Conservation (phyloP, 2,888 invertebrate genomes). For the Lepidocyrtoides sp. region DNA sequence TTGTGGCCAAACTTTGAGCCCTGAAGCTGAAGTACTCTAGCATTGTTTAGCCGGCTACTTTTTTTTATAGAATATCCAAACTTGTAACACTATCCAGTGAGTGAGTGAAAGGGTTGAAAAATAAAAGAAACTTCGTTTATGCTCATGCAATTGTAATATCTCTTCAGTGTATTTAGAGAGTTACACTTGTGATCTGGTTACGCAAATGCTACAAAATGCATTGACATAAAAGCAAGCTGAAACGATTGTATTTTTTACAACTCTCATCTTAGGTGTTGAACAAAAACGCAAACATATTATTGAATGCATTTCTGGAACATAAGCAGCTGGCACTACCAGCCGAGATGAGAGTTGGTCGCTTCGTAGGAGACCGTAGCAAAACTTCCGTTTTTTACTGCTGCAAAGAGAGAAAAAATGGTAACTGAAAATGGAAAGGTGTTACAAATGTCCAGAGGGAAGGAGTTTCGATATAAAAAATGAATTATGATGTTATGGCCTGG, state of each 20-base stretch:
- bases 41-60: too few relatives aligned
- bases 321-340: constrained; percentile 46
- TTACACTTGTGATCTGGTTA: constrained; percentile 7
- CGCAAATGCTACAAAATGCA: background rate
- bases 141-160: background rate
- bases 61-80: too few relatives aligned
- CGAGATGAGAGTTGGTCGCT: constrained; percentile 35
- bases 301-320: constrained; percentile 33
- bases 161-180: background rate
- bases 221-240: background rate
- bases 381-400: constrained; percentile 53
- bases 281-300: background rate
- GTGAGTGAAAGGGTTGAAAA: constrained; percentile 41
- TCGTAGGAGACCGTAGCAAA: constrained; percentile 38
- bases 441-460: constrained; percentile 14
- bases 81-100: too few relatives aligned
- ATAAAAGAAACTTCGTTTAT: background rate
- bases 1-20: too few relatives aligned
- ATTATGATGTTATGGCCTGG: constrained; percentile 59
- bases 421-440: constrained; percentile 63
- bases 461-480: constrained; percentile 71
- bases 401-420: constrained; percentile 35
- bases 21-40: too few relatives aligned
- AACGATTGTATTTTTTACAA: background rate
- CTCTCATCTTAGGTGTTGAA: constrained; percentile 22